Conservation (phyloP, 2,888 invertebrate species). For the Metellina segmentata region DNA sequence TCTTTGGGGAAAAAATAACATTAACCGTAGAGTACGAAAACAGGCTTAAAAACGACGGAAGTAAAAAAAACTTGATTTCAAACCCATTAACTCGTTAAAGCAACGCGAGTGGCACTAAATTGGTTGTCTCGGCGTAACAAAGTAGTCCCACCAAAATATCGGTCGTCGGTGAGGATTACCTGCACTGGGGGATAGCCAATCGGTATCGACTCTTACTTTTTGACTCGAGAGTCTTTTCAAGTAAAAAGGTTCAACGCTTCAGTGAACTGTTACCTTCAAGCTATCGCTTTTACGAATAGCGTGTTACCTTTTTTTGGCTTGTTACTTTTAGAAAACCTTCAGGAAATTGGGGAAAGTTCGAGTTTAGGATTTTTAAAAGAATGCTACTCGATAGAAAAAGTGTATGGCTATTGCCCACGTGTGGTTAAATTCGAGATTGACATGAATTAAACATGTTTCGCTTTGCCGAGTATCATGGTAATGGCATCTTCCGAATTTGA, state of each 20-base stretch:
- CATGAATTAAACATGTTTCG: constrained; percentile 64
- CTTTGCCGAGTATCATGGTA: constrained; percentile 39
- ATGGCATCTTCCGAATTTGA: constrained; percentile 26
- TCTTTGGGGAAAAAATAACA: background rate
- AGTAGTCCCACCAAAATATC: constrained; percentile 55
- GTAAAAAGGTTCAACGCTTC: constrained; percentile 66
- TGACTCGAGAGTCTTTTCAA: constrained; percentile 42
- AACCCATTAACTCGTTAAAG: constrained; percentile 63
- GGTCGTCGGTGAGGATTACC: constrained; percentile 32
- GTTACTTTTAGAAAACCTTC: constrained; percentile 37
- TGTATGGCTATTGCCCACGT: background rate
- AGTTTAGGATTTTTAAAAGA: constrained; percentile 19
- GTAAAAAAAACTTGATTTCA: constrained; percentile 11
- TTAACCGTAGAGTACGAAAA: background rate
- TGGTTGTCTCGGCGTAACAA: constrained; percentile 64
- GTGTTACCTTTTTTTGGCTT: constrained; percentile 17
- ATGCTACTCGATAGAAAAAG: constrained; percentile 17
- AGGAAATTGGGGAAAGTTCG: constrained; percentile 52
- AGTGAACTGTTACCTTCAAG: constrained; percentile 65
- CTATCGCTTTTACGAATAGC: constrained; percentile 49
- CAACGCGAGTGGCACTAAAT: constrained; percentile 56
- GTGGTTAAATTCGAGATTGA: constrained; percentile 36
- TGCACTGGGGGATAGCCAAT: constrained; percentile 7
- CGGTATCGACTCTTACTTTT: constrained; percentile 51
- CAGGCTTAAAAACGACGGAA: background rate